phyloP scores from a whole-genome alignment of 2,113 vertebrate genomes.

The Hypanus sabinus region DNA sequence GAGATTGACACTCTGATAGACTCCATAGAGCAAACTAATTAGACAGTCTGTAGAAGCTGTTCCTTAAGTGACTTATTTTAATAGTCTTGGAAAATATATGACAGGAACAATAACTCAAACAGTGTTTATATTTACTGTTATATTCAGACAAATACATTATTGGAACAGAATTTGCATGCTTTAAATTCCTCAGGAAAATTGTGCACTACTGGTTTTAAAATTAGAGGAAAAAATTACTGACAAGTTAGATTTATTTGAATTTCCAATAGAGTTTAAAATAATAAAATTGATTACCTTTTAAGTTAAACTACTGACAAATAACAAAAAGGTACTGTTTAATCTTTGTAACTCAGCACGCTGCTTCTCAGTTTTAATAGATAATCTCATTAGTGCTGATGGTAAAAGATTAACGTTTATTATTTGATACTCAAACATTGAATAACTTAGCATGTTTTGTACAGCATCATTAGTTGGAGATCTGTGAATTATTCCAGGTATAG shows the following conservation, averaged over 20 bases:
- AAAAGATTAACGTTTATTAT: neutral
- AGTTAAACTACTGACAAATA: neutral
- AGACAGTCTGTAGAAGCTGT: neutral
- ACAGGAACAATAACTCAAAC: too few species aligned
- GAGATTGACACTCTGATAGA: neutral
- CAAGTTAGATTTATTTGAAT: neutral
- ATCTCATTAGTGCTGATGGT: neutral
- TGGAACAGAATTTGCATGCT: neutral
- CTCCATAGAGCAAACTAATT: neutral
- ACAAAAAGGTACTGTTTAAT: neutral
- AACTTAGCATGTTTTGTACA: neutral
- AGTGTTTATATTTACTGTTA: too few species aligned
- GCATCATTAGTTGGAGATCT: neutral
- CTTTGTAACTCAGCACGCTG: neutral
- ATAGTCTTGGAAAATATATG: too few species aligned
- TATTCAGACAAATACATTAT: too few species aligned
- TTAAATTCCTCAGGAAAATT: neutral
- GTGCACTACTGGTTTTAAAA: neutral
- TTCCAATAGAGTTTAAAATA: neutral
- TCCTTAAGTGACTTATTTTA: neutral
- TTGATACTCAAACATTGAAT: constrained; percentile 3
- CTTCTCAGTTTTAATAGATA: neutral
- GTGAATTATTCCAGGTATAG: neutral
- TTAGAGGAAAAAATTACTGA: neutral
- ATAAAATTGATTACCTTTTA: neutral